Percentiles rank a stretch among this genome's conserved stretches.
phyloP scores from a whole-genome alignment of 1,140 invertebrate genomes.

The Chironomus striatipennis region DNA sequence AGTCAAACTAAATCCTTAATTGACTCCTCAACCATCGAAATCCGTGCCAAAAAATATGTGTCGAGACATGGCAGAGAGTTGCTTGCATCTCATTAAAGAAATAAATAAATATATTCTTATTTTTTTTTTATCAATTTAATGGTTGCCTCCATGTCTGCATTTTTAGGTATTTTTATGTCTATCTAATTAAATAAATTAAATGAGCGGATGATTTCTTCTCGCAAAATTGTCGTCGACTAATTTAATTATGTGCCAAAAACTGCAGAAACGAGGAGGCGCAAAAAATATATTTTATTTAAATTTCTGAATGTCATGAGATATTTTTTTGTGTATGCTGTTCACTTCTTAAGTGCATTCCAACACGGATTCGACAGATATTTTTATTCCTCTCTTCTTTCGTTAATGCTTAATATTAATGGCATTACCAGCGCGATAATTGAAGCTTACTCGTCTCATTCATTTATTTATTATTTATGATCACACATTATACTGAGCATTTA shows the following conservation, averaged over 20 bases:
- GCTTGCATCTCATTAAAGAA: slow-evolving; percentile 8
- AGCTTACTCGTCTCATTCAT: not conserved
- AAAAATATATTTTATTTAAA: not conserved
- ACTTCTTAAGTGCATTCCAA: slow-evolving; percentile 20
- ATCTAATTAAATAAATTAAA: slow-evolving; percentile 15
- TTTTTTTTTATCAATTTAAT: not conserved
- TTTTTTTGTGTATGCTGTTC: not conserved
- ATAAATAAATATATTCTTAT: not conserved
- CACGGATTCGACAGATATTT: not conserved
- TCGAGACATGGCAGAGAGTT: not conserved
- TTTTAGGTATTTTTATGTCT: slow-evolving; percentile 9
- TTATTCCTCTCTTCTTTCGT: no score
- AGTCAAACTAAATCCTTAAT: no score
- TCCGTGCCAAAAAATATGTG: not conserved
- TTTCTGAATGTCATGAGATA: not conserved
- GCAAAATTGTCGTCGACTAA: not conserved
- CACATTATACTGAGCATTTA: not conserved
- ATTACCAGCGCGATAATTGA: slow-evolving; percentile 22
- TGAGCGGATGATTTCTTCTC: not conserved
- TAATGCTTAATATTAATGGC: slow-evolving; percentile 3
- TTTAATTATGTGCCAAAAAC: slow-evolving; percentile 14
- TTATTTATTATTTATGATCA: slow-evolving; percentile 16
- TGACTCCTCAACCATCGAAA: no score
- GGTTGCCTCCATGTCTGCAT: slow-evolving; percentile 5
- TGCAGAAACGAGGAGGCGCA: not conserved